Conservation (phyloP, 2,113 vertebrate genomes). For the Notechis scutatus region DNA sequence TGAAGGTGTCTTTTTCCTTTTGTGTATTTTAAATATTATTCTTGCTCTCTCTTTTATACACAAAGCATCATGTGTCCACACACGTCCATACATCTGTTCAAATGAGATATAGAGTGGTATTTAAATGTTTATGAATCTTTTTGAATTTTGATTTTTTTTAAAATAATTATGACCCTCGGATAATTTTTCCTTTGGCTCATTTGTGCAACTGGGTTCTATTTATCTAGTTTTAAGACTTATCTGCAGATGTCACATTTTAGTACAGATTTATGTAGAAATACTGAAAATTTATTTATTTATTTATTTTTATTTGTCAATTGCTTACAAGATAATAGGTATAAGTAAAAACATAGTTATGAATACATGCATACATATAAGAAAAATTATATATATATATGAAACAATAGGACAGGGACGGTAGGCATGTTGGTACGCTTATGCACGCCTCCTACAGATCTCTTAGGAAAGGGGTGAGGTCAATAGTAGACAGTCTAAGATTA, state of each 20-base stretch:
- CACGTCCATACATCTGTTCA: background rate
- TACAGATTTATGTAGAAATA: background rate
- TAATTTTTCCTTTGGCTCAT: background rate
- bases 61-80: background rate
- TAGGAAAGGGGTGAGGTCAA: no score
- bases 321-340: no score
- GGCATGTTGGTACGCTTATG: no score
- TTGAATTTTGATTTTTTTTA: background rate
- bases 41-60: background rate
- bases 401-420: no score
- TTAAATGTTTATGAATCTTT: background rate
- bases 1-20: background rate
- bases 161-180: background rate
- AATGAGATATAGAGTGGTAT: background rate
- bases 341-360: no score
- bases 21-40: background rate
- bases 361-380: no score
- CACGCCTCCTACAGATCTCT: no score
- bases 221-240: background rate
- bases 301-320: no score
- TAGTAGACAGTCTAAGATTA: no score
- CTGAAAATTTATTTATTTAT: background rate
- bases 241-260: background rate
- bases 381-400: no score
- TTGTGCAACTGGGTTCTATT: background rate